Conservation (phyloP, 2,113 vertebrate species). For the Arenaria interpres region DNA sequence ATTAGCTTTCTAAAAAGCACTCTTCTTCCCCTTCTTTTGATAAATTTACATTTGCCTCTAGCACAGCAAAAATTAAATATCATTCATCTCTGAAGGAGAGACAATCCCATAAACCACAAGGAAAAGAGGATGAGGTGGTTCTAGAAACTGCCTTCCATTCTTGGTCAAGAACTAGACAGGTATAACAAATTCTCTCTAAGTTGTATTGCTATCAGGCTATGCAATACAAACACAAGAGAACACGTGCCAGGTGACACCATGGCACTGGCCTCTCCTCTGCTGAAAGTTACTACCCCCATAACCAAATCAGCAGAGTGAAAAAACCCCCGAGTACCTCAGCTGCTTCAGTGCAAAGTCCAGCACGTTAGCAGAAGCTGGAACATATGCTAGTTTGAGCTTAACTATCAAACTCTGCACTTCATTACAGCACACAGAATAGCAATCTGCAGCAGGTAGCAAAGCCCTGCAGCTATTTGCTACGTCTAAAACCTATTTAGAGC, state of each 20-base stretch:
- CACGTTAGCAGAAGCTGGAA: neutral
- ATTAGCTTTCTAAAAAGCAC: neutral
- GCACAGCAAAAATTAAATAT: neutral
- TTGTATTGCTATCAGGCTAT: neutral
- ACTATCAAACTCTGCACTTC: neutral
- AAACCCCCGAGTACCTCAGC: neutral
- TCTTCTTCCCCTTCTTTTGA: neutral
- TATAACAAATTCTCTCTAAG: neutral
- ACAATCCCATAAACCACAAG: neutral
- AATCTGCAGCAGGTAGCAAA: neutral
- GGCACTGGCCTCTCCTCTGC: neutral
- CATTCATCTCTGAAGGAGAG: neutral
- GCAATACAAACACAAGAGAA: neutral
- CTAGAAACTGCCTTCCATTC: neutral
- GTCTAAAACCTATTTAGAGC: neutral
- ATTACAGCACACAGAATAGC: neutral
- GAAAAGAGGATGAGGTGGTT: neutral
- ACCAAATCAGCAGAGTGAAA: neutral
- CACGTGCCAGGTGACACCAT: neutral
- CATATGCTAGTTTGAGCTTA: neutral
- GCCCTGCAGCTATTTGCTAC: neutral
- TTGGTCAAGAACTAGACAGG: neutral
- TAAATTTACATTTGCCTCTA: neutral
- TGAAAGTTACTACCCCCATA: neutral
- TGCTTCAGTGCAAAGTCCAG: neutral